phyloP scores from a whole-genome alignment of 2,888 invertebrate genomes.

The Tenthredo amoena region DNA sequence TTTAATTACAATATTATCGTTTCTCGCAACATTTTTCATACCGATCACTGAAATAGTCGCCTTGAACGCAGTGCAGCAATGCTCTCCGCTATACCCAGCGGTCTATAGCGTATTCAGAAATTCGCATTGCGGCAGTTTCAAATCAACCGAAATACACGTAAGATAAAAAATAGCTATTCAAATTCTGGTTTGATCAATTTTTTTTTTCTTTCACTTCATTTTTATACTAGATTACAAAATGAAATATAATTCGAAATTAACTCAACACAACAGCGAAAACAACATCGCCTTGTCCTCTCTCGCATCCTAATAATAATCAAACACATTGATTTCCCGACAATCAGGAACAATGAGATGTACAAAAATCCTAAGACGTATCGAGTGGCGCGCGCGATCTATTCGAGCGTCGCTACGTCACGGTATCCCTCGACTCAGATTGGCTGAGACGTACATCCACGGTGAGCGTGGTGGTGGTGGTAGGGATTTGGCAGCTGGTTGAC shows the following conservation, averaged over 20 bases:
- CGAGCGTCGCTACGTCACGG: conserved; percentile 36
- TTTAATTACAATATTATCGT: conserved; percentile 2
- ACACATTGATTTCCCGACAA: not conserved
- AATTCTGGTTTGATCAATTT: not conserved
- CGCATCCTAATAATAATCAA: not conserved
- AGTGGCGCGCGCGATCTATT: conserved; percentile 31
- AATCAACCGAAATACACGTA: not conserved
- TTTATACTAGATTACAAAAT: not conserved
- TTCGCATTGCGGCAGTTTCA: not conserved
- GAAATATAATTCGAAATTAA: not conserved
- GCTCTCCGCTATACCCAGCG: no score
- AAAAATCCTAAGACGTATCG: not conserved
- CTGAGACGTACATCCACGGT: conserved; percentile 24
- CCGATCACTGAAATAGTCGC: not conserved
- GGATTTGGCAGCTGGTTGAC: conserved; percentile 53
- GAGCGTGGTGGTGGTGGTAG: conserved; percentile 28
- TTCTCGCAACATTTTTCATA: not conserved
- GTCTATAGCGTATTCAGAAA: not conserved
- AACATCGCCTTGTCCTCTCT: not conserved
- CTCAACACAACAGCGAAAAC: not conserved
- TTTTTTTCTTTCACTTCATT: not conserved
- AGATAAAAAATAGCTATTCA: not conserved
- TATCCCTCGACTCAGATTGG: not conserved
- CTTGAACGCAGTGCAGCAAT: not conserved
- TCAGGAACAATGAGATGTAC: not conserved